These are phyloP conservation scores for Brachymystax lenok DNA, from an alignment of 2,797 vertebrate genomes.

Conservation along the genomic window DNA sequence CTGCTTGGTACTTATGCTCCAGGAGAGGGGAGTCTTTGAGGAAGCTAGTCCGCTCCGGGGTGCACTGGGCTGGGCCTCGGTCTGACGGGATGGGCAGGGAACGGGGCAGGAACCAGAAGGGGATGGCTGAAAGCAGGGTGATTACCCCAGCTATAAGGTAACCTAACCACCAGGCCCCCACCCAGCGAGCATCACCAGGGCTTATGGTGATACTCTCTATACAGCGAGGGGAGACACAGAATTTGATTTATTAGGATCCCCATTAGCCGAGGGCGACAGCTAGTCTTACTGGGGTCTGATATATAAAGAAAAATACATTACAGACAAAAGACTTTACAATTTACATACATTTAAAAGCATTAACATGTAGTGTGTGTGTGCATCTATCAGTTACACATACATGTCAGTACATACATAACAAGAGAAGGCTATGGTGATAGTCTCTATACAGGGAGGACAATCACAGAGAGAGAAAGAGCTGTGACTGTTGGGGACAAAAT, in stretches of 20 bases:
- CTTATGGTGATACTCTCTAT: constrained; percentile 86
- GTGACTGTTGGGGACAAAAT: neutral
- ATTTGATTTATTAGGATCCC: too few species aligned
- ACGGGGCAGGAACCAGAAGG: constrained; percentile 88
- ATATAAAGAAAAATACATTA: too few species aligned
- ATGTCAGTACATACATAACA: too few species aligned
- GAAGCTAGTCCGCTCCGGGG: constrained; percentile 59
- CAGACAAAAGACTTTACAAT: too few species aligned
- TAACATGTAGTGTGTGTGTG: too few species aligned
- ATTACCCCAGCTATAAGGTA: constrained; percentile 80
- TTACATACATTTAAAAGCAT: too few species aligned
- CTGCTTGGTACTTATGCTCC: constrained; percentile 64
- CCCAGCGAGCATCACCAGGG: constrained; percentile 88
- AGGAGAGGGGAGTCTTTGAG: constrained; percentile 53
- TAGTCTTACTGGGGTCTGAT: too few species aligned
- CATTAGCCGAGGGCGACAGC: too few species aligned
- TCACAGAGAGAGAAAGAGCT: neutral
- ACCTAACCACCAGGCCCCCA: constrained; percentile 94
- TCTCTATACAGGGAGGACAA: constrained; percentile 67
- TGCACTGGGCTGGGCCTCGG: constrained; percentile 37
- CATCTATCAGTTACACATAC: too few species aligned
- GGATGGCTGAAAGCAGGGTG: constrained; percentile 79
- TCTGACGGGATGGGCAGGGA: constrained; percentile 59
- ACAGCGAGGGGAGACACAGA: neutral
- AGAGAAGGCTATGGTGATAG: constrained; percentile 76